phyloP scores from a whole-genome alignment of 2,797 vertebrate species.

The Sternarchorhynchus goeldii region DNA sequence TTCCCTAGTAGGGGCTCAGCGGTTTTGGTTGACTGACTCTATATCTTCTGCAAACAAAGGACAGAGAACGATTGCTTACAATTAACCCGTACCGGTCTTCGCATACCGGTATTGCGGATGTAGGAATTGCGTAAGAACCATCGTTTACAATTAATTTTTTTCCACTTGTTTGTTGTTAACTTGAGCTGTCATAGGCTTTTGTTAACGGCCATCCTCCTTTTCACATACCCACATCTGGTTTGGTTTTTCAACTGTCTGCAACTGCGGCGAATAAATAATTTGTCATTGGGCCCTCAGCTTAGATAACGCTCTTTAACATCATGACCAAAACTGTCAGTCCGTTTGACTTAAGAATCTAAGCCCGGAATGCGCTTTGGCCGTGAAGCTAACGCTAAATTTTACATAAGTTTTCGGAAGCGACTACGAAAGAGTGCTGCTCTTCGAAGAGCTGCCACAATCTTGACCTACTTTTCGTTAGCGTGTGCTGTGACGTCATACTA shows the following conservation, averaged over 20 bases:
- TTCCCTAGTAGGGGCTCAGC: not conserved
- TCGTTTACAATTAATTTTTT: conserved; percentile 51
- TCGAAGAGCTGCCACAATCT: not conserved
- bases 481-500: not conserved
- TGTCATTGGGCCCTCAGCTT: conserved; percentile 67
- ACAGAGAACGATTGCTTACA: conserved; percentile 19
- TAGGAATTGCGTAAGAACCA: conserved; percentile 70
- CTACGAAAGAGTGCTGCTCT: not conserved
- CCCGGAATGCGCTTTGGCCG: not conserved
- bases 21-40: not conserved
- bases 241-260: conserved; percentile 63
- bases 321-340: conserved; percentile 50
- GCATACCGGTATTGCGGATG: conserved; percentile 60
- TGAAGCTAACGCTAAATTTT: not conserved
- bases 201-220: conserved; percentile 23
- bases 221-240: conserved; percentile 69
- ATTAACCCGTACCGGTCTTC: conserved; percentile 7
- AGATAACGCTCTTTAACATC: conserved; percentile 54
- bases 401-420: not conserved
- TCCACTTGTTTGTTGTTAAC: conserved; percentile 40
- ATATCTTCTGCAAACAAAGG: not conserved
- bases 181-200: conserved; percentile 52
- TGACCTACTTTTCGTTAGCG: conserved; percentile 3
- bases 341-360: conserved; percentile 1
- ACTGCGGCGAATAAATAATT: conserved; percentile 68